Conservation (phyloP, 23 tunicate species). For the Styela plicata region DNA sequence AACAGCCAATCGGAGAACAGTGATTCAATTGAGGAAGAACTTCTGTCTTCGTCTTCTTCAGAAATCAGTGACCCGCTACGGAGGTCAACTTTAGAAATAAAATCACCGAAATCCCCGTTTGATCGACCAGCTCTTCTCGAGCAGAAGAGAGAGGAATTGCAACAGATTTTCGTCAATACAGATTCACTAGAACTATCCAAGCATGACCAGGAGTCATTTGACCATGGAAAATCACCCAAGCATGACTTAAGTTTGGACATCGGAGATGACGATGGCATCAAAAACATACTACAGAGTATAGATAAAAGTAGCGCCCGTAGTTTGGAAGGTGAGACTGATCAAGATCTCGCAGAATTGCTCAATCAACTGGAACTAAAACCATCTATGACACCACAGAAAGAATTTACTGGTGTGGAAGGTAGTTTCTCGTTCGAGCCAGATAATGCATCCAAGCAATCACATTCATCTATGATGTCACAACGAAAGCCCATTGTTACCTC, state of each 20-base stretch:
- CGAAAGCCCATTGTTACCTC: background rate
- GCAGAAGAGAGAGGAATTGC: slow-evolving; percentile 6
- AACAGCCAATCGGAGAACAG: background rate
- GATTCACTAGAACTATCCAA: background rate
- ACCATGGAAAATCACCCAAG: background rate
- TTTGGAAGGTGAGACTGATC: slow-evolving; percentile 9
- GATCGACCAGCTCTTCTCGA: slow-evolving; percentile 9
- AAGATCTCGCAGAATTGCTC: slow-evolving; percentile 18
- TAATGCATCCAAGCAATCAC: background rate
- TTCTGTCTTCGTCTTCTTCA: background rate
- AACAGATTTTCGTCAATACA: background rate
- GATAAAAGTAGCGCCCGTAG: slow-evolving; percentile 18
- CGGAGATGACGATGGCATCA: background rate
- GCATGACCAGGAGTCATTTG: background rate
- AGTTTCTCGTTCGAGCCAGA: background rate
- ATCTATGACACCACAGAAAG: slow-evolving; percentile 15
- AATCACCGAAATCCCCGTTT: background rate
- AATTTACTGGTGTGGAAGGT: background rate
- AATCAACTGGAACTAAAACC: slow-evolving; percentile 11
- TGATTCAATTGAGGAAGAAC: background rate
- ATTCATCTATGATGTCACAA: background rate
- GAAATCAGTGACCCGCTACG: background rate
- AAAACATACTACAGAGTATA: slow-evolving; percentile 14
- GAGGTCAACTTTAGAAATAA: background rate
- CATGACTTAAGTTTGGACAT: background rate